These are phyloP conservation scores for Cacoxenus indagator DNA, from an alignment of 2,888 invertebrate genomes.

Conservation along the genomic window DNA sequence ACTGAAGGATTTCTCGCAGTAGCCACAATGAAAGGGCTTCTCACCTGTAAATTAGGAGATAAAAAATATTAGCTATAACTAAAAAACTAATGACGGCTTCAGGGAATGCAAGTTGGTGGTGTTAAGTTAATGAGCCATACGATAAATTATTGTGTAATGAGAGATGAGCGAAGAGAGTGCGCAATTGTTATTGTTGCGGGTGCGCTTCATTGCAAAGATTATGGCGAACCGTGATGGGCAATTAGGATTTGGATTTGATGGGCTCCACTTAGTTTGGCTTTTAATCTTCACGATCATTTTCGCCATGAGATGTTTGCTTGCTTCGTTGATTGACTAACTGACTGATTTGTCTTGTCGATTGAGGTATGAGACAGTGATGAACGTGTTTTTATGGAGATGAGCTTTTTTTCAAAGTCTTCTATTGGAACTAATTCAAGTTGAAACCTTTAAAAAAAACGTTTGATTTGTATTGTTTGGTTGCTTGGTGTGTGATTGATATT, in stretches of 20 bases:
- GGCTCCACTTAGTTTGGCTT: slow-evolving; percentile 4
- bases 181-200: not conserved
- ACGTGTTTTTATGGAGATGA: slow-evolving; percentile 30
- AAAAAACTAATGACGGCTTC: slow-evolving; percentile 41
- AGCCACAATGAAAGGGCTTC: slow-evolving; percentile 68
- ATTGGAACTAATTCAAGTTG: slow-evolving; percentile 28
- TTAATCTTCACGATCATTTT: slow-evolving; percentile 32
- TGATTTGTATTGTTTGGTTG: slow-evolving; percentile 40
- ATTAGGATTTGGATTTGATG: not conserved
- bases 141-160: slow-evolving; percentile 62
- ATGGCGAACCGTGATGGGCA: not conserved
- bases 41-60: slow-evolving; percentile 60
- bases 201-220: not conserved
- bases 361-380: slow-evolving; percentile 12
- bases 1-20: slow-evolving; percentile 69
- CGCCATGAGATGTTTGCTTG: slow-evolving; percentile 39
- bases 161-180: slow-evolving; percentile 55
- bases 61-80: not conserved
- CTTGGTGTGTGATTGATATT: slow-evolving; percentile 32
- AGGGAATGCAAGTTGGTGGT: slow-evolving; percentile 24
- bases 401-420: slow-evolving; percentile 43
- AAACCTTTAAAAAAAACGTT: slow-evolving; percentile 34
- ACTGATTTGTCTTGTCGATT: not conserved
- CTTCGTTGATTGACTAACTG: not conserved
- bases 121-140: slow-evolving; percentile 55